Evolutionary conservation across 2,797 vertebrate genomes (phyloP).

Genomic region (Xiphorhynchus erythropygius): DNA sequence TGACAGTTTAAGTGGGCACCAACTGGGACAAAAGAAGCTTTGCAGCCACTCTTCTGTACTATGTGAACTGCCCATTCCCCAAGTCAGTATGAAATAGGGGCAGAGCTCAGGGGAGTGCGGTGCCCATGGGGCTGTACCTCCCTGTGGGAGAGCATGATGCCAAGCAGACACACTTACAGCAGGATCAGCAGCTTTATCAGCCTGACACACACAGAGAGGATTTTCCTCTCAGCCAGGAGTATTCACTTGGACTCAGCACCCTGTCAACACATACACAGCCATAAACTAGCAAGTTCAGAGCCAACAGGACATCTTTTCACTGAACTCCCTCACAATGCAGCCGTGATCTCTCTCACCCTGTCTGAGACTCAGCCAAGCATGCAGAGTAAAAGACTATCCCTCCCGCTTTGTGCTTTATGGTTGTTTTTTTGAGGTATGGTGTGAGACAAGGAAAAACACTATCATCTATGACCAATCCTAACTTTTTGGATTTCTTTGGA

Average conservation of each 20-base stretch:
- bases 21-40: background rate
- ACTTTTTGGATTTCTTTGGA: background rate
- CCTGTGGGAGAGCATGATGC: rapidly evolving
- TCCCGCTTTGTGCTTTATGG: background rate
- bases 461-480: background rate
- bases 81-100: background rate
- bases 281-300: background rate
- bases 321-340: background rate
- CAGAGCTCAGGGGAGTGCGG: background rate
- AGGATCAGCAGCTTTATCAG: conserved; percentile 48
- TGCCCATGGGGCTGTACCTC: background rate
- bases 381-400: background rate
- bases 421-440: background rate
- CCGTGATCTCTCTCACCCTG: conserved; percentile 1
- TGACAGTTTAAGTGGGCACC: background rate
- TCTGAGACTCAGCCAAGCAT: conserved; percentile 25
- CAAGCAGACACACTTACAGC: background rate
- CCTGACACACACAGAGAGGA: background rate
- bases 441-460: background rate
- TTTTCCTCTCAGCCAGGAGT: background rate
- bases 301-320: conserved; percentile 20
- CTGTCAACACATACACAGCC: background rate
- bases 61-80: background rate
- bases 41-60: background rate
- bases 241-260: background rate